phyloP scores from a whole-genome alignment of 2,888 invertebrate species.

The Dolichopus griseipennis region DNA sequence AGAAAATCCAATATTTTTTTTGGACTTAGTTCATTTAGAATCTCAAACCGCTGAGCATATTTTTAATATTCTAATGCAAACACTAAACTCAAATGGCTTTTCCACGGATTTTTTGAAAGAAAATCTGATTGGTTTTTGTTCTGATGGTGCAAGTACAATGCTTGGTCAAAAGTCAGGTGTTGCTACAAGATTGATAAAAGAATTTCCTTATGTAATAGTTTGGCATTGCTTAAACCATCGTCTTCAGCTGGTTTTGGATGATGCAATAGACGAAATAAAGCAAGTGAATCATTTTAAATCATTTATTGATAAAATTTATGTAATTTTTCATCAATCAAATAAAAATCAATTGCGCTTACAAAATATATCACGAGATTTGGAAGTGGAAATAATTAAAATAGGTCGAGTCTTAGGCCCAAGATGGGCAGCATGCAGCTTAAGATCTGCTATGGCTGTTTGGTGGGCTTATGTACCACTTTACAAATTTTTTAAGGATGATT shows the following conservation, averaged over 20 bases:
- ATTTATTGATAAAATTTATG: constrained; percentile 19
- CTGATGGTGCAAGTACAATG: constrained; percentile 9
- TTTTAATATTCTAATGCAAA: background rate
- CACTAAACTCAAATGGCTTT: background rate
- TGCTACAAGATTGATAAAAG: background rate
- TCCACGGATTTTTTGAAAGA: constrained; percentile 8
- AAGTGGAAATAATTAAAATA: too few relatives aligned
- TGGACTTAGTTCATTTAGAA: constrained; percentile 8
- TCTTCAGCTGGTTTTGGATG: constrained; percentile 19
- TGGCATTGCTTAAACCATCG: constrained; percentile 17
- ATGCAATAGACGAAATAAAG: constrained; percentile 19
- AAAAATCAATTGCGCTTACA: background rate
- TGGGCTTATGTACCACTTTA: too few relatives aligned
- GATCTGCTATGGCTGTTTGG: too few relatives aligned
- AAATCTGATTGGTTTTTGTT: constrained; percentile 9
- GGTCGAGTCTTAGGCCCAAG: too few relatives aligned
- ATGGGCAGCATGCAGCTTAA: too few relatives aligned
- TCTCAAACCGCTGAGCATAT: background rate
- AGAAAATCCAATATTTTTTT: background rate
- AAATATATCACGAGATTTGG: too few relatives aligned
- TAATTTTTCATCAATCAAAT: constrained; percentile 8
- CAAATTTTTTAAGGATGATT: too few relatives aligned
- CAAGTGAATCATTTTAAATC: constrained; percentile 21
- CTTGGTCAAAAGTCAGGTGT: constrained; percentile 12
- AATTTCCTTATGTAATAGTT: background rate